phyloP scores from a whole-genome alignment of 2,888 invertebrate genomes.

The Eucriotettix oculatus region DNA sequence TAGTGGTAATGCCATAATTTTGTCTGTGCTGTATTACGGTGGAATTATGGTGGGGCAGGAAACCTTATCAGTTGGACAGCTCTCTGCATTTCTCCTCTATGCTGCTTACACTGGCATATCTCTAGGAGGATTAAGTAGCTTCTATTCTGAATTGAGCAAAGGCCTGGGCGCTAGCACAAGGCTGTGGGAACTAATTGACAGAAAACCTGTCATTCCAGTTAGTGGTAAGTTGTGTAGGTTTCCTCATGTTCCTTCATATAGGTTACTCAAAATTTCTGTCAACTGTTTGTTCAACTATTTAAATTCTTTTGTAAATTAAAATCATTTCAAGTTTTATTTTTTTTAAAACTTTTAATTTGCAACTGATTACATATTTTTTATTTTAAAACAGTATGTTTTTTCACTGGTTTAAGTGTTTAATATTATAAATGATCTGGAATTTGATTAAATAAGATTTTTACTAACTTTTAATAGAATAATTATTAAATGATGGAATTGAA shows the following conservation, averaged over 20 bases:
- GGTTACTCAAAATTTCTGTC: neutral
- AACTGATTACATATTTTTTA: too few species aligned
- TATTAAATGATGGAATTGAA: too few species aligned
- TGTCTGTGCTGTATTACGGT: constrained; percentile 83
- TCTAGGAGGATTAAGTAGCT: constrained; percentile 74
- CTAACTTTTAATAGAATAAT: too few species aligned
- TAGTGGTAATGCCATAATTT: constrained; percentile 75
- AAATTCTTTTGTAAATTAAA: too few species aligned
- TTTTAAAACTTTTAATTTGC: too few species aligned
- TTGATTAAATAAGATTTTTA: too few species aligned
- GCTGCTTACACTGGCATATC: constrained; percentile 88
- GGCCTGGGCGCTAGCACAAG: constrained; percentile 82
- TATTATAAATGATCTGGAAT: too few species aligned
- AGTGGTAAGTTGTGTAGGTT: constrained; percentile 28
- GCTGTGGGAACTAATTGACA: constrained; percentile 78
- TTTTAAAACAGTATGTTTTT: too few species aligned
- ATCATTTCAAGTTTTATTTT: too few species aligned
- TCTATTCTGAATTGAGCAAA: constrained; percentile 86
- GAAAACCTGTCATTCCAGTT: constrained; percentile 57
- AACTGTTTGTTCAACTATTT: too few species aligned
- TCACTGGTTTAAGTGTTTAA: too few species aligned
- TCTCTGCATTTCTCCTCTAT: constrained; percentile 87
- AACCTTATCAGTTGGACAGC: constrained; percentile 62
- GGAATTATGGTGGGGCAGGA: constrained; percentile 73
- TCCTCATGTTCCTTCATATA: neutral